These are phyloP conservation scores for Leuciscus waleckii DNA, from an alignment of 2,797 vertebrate species.

Conservation along the genomic window DNA sequence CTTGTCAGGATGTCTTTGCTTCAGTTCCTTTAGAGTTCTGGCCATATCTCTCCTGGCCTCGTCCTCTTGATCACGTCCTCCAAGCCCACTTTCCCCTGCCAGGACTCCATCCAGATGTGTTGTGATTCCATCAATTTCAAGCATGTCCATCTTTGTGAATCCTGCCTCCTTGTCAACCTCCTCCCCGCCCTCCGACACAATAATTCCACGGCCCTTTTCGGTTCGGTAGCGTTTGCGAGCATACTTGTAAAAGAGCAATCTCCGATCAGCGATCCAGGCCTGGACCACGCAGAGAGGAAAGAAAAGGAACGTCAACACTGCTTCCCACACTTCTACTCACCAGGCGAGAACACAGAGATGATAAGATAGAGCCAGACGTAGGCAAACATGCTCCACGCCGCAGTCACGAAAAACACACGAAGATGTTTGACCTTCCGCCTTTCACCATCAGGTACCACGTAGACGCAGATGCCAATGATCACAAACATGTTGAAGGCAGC, in stretches of 20 bases:
- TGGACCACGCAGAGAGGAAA: slow-evolving; percentile 85
- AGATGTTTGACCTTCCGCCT: slow-evolving; percentile 84
- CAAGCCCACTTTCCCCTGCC: slow-evolving; percentile 69
- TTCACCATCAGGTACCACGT: slow-evolving; percentile 84
- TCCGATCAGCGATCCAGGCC: slow-evolving; percentile 86
- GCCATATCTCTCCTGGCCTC: slow-evolving; percentile 86
- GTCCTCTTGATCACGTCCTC: slow-evolving; percentile 76
- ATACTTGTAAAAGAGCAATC: slow-evolving; percentile 85
- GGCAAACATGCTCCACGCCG: slow-evolving; percentile 85
- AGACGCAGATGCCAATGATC: slow-evolving; percentile 86
- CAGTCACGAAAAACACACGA: slow-evolving; percentile 86
- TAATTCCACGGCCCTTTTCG: slow-evolving; percentile 80
- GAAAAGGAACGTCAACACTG: slow-evolving; percentile 84
- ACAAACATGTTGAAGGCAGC: slow-evolving; percentile 89
- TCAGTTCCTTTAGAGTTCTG: slow-evolving; percentile 82
- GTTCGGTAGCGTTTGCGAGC: slow-evolving; percentile 82
- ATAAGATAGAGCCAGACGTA: slow-evolving; percentile 89
- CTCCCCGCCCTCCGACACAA: slow-evolving; percentile 77
- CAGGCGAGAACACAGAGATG: slow-evolving; percentile 80
- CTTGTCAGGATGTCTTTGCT: slow-evolving; percentile 85
- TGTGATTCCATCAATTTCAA: slow-evolving; percentile 79
- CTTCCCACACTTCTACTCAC: slow-evolving; percentile 87
- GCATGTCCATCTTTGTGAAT: slow-evolving; percentile 82
- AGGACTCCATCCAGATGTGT: slow-evolving; percentile 75
- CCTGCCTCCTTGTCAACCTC: slow-evolving; percentile 74